Evolutionary conservation across 2,113 vertebrate genomes (phyloP).

Genomic region (Phaethornis superciliosus): DNA sequence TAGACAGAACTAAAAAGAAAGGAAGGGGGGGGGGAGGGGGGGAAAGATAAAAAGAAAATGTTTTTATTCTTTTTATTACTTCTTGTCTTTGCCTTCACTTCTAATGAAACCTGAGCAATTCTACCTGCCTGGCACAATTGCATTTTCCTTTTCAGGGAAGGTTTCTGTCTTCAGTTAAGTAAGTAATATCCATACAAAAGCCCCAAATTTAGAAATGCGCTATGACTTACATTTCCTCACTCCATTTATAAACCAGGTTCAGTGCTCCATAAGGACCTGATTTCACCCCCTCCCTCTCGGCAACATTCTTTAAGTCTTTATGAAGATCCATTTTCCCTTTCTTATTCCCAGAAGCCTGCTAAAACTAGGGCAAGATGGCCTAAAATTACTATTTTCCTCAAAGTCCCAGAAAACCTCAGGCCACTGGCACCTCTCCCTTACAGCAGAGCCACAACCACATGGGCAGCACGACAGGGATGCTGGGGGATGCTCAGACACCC

Average conservation of each 20-base stretch:
- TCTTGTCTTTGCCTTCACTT: background rate
- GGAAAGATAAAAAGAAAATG: background rate
- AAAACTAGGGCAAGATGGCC: constrained; percentile 65
- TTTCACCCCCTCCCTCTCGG: constrained; percentile 32
- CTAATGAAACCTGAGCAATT: background rate
- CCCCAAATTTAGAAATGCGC: constrained; percentile 43
- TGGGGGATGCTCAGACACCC: background rate
- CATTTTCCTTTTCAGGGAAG: constrained; percentile 33
- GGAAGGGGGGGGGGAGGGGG: too few relatives aligned
- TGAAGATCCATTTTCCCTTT: constrained; percentile 62
- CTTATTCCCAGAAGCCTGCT: constrained; percentile 63
- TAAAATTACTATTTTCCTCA: constrained; percentile 65
- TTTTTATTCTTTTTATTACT: background rate
- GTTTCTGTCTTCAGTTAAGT: constrained; percentile 37
- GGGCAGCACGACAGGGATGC: rapidly evolving
- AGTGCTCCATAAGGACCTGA: constrained; percentile 25
- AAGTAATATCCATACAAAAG: constrained; percentile 49
- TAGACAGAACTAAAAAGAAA: background rate
- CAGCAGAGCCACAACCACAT: background rate
- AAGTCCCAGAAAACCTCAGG: constrained; percentile 41
- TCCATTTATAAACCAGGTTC: constrained; percentile 46
- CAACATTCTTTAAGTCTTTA: constrained; percentile 52
- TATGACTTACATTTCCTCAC: constrained; percentile 39
- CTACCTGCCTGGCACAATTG: background rate
- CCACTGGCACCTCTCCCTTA: background rate